phyloP scores from a whole-genome alignment of 1,140 invertebrate species.

The Lepidostoma basale region DNA sequence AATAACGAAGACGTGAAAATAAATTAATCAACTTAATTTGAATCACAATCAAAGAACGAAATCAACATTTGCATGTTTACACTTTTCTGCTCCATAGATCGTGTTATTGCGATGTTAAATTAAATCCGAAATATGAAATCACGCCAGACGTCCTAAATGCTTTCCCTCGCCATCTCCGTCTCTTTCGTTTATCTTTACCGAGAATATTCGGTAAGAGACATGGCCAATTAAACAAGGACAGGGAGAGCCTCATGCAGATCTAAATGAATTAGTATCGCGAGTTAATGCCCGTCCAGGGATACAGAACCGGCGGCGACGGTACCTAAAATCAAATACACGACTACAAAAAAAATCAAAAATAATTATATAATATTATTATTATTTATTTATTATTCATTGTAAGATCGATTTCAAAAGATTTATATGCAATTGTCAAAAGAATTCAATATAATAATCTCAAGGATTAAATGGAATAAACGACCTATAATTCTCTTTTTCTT shows the following conservation, averaged over 20 bases:
- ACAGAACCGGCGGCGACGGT: not conserved
- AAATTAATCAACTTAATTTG: no score
- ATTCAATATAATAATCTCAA: no score
- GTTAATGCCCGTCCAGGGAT: constrained; percentile 30
- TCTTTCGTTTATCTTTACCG: constrained; percentile 30
- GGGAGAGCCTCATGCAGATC: constrained; percentile 36
- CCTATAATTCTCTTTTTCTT: no score
- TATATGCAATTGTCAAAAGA: no score
- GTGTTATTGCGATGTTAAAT: not conserved
- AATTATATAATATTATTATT: not conserved
- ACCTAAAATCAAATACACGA: no score
- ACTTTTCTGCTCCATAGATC: not conserved
- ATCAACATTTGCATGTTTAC: no score
- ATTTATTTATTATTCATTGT: not conserved
- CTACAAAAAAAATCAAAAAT: not conserved
- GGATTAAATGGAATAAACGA: no score
- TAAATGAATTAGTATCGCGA: constrained; percentile 39
- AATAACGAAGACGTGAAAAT: no score
- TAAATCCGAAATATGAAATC: not conserved
- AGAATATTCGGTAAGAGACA: constrained; percentile 44
- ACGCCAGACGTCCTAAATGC: not conserved
- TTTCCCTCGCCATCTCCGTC: not conserved
- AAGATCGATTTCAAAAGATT: no score
- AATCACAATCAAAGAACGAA: no score
- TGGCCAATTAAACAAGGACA: constrained; percentile 44